Conservation (phyloP, 2,113 vertebrate genomes). For the Tetrao urogallus region DNA sequence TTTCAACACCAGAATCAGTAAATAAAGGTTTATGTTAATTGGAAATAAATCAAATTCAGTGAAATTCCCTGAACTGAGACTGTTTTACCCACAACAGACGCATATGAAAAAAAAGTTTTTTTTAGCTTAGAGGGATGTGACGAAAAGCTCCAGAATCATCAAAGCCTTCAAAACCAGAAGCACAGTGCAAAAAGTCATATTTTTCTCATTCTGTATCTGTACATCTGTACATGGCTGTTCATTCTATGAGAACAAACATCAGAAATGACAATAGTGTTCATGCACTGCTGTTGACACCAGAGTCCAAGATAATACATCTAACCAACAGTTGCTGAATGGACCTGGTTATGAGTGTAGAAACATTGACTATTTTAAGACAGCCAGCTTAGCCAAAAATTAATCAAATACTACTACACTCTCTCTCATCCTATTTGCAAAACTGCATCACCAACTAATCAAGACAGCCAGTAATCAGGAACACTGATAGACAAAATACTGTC, state of each 20-base stretch:
- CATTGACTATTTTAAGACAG: background rate
- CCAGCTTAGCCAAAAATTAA: background rate
- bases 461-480: background rate
- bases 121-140: background rate
- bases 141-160: background rate
- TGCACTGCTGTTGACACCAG: background rate
- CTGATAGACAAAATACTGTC: background rate
- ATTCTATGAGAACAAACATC: background rate
- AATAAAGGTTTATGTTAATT: slow-evolving; percentile 29
- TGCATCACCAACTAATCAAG: fast-evolving
- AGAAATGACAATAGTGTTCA: background rate
- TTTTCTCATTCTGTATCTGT: background rate
- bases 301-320: background rate
- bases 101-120: background rate
- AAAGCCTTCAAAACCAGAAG: background rate
- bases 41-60: slow-evolving; percentile 39
- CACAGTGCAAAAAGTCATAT: background rate
- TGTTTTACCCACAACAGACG: slow-evolving; percentile 1
- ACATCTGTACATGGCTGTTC: background rate
- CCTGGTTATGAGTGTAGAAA: background rate
- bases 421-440: background rate
- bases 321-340: background rate
- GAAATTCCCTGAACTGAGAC: slow-evolving; percentile 44
- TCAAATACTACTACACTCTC: background rate
- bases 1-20: background rate